phyloP scores from a whole-genome alignment of 2,797 vertebrate genomes.

The Dallia pectoralis region DNA sequence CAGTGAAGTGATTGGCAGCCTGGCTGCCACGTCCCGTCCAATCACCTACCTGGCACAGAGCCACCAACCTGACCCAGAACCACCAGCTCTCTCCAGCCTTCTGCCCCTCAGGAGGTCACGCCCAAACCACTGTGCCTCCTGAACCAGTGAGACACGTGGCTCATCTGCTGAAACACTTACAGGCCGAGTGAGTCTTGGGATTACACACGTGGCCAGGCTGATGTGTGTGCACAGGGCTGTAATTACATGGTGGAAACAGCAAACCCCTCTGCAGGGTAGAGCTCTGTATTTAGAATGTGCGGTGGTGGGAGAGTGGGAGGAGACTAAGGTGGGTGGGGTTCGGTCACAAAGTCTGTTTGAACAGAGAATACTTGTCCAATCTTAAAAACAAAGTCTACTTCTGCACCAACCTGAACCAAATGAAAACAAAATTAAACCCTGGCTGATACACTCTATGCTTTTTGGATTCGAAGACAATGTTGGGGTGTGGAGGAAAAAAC shows the following conservation, averaged over 20 bases:
- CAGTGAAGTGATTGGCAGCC: not conserved
- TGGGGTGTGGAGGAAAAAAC: no score
- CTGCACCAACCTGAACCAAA: constrained; percentile 37
- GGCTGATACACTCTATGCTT: constrained; percentile 33
- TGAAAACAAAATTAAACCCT: constrained; percentile 60
- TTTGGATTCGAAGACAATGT: no score
- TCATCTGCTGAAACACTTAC: constrained; percentile 30
- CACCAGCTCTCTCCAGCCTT: not conserved
- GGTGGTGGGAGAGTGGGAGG: not conserved
- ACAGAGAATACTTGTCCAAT: not conserved
- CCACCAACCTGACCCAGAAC: no score
- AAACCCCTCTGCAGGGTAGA: constrained; percentile 7
- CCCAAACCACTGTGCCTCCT: constrained; percentile 28
- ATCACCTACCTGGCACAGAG: not conserved
- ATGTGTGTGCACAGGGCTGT: constrained; percentile 22
- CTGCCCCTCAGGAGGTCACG: constrained; percentile 30
- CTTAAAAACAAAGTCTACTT: constrained; percentile 1
- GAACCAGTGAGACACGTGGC: constrained; percentile 24
- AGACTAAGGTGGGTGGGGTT: constrained; percentile 14
- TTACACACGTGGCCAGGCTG: constrained; percentile 40
- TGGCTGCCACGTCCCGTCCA: not conserved
- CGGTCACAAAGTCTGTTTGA: not conserved
- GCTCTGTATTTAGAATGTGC: not conserved
- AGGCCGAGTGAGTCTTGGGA: constrained; percentile 22
- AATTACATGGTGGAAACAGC: constrained; percentile 49